Evolutionary conservation across 2,113 vertebrate species (phyloP), one percentile per base, ranked within the genome.

Genomic region (Barbus barbus): DNA sequence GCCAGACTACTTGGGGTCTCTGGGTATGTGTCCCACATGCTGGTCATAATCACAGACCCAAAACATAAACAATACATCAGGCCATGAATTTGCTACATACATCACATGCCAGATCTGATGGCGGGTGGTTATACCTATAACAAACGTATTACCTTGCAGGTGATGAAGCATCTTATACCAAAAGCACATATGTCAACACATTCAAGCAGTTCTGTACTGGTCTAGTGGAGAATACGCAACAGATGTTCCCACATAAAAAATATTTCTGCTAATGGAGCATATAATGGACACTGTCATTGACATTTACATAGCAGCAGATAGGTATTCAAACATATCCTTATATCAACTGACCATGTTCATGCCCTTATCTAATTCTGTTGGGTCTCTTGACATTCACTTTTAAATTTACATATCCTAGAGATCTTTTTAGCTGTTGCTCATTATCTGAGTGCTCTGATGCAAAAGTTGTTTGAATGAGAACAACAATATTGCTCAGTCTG

Each of bases 251-350:
- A 56, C 26, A 22, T 51, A 44, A 44, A 75, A 38, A 20, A 56
- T 31, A 33, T 7, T 36, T 11, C 24, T 58, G 74, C 51, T 12
- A 73, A 24, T 24, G n/a, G 12, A 46, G 13, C n/a, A 73, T 44
- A 73, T 16, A 58, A 56, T 16, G 36, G 16, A 13, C 77, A 44
- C 8, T 44, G 58, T 79, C 24, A 28, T 14, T 60, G 11, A 48
- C 4, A 26, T 79, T 79, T 63, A 61, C 77, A 41, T 79, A 79
- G 16, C 31, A 78, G 13, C 36, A 41, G 53, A 78, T 79, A 78
- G 12, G 76, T 78, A 79, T 79, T 79, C 36, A 63, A 76, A 76
- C 73, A 33, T 51, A 51, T 9, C 22, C 8, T 58, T n/a, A 38
- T 71, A 4, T 24, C n/a, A 48, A 28, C 22, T 74, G 41, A 74